A percentile compares a stretch with the other conserved stretches of the same genome.
phyloP scores from a whole-genome alignment of 1,140 invertebrate genomes.

The Grapholita molesta region DNA sequence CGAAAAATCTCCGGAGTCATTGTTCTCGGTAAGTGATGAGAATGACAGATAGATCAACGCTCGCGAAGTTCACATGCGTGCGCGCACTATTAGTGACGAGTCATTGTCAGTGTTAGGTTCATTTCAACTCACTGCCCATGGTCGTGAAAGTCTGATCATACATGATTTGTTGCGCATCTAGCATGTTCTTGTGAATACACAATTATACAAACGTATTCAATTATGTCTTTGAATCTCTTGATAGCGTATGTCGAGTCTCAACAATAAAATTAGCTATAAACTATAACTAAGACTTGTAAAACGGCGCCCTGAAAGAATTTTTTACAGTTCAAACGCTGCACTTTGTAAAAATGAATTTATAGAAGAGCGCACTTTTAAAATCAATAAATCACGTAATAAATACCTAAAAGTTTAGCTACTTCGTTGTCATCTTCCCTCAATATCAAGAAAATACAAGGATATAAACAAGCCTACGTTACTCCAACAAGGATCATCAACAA shows the following conservation, averaged over 20 bases:
- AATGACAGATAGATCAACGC: conserved; percentile 19
- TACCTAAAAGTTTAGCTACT: background rate
- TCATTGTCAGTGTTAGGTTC: conserved; percentile 8
- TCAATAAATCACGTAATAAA: no score
- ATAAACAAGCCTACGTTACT: background rate
- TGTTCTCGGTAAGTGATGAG: background rate
- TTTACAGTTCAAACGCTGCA: background rate
- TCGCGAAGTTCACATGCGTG: conserved; percentile 33
- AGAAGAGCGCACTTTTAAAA: no score
- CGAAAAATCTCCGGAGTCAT: no score
- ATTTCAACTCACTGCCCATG: background rate
- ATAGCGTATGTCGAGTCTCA: no score
- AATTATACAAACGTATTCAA: background rate
- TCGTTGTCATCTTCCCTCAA: background rate
- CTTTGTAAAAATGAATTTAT: background rate
- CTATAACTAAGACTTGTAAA: no score
- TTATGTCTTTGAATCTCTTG: no score
- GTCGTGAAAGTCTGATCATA: background rate
- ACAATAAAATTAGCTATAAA: no score
- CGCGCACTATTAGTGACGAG: conserved; percentile 31
- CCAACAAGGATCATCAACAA: background rate
- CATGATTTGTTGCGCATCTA: background rate
- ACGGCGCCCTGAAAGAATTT: no score
- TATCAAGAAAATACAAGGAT: background rate
- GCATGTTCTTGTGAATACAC: background rate